Conservation (phyloP, 1,140 invertebrate species). For the Dysdera silvatica region DNA sequence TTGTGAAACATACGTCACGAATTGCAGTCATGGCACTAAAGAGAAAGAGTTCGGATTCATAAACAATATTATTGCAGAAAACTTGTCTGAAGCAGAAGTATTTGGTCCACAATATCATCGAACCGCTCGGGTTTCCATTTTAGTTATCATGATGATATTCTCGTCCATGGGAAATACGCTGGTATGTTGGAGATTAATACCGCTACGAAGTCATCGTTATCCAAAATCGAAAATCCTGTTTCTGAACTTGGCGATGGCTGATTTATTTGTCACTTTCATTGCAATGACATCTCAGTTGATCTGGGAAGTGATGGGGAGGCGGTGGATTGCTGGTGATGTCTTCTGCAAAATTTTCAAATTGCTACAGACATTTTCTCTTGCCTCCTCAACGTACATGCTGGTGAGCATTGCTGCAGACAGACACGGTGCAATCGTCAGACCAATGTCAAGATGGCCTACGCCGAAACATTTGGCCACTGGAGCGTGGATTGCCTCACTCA, state of each 20-base stretch:
- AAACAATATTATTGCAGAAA: no score
- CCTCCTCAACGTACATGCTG: conserved; percentile 45
- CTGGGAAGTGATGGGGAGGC: conserved; percentile 43
- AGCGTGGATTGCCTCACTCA: conserved; percentile 17
- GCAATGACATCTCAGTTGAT: conserved; percentile 41
- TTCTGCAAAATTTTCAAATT: conserved; percentile 44
- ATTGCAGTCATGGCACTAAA: no score
- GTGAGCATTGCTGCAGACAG: conserved; percentile 46
- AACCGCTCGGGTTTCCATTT: conserved; percentile 3
- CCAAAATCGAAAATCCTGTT: conserved; percentile 37
- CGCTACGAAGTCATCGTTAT: background rate
- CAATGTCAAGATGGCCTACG: conserved; percentile 34
- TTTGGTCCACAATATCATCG: conserved; percentile 27
- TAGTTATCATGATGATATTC: conserved; percentile 16
- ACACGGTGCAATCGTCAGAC: conserved; percentile 43
- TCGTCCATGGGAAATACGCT: conserved; percentile 22
- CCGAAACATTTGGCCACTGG: conserved; percentile 3
- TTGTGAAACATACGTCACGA: no score
- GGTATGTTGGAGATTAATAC: conserved; percentile 11
- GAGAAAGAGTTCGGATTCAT: no score
- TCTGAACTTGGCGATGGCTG: conserved; percentile 42
- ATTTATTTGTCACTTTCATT: conserved; percentile 41
- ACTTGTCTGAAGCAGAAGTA: background rate
- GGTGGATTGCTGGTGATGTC: conserved; percentile 41
- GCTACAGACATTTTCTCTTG: conserved; percentile 42